Evolutionary conservation across 2,888 invertebrate species (phyloP).

Genomic region (Diarsia mendica): DNA sequence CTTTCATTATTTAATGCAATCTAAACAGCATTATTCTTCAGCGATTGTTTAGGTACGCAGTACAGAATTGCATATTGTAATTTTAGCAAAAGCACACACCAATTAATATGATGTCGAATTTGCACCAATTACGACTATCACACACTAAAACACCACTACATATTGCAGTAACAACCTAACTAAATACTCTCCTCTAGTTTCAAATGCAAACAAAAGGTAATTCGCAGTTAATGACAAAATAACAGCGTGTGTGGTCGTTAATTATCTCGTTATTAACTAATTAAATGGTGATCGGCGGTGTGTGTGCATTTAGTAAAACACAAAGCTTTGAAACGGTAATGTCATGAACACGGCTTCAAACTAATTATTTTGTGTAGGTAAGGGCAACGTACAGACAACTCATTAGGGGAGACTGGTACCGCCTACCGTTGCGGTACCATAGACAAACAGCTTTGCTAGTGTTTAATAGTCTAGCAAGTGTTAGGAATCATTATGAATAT

Average conservation of each 20-base stretch:
- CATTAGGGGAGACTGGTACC: too few relatives aligned
- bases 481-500: too few relatives aligned
- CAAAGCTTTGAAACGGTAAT: slow-evolving; percentile 25
- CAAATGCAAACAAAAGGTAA: slow-evolving; percentile 29
- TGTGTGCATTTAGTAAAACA: slow-evolving; percentile 33
- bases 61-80: not conserved
- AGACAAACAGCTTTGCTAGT: too few relatives aligned
- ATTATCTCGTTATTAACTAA: slow-evolving; percentile 35
- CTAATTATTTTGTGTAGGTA: slow-evolving; percentile 24
- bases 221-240: slow-evolving; percentile 37
- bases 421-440: too few relatives aligned
- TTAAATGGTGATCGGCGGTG: slow-evolving; percentile 25
- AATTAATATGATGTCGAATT: not conserved
- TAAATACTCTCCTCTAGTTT: slow-evolving; percentile 18
- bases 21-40: not conserved
- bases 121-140: not conserved
- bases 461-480: too few relatives aligned
- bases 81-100: not conserved
- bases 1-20: not conserved
- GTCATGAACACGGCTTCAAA: slow-evolving; percentile 21
- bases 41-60: not conserved
- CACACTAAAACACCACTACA: slow-evolving; percentile 1
- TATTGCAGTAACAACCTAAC: slow-evolving; percentile 2
- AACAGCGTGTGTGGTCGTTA: slow-evolving; percentile 29
- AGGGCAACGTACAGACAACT: not conserved